phyloP scores from a whole-genome alignment of 2,113 vertebrate species.

The Chlamydotis undulata region DNA sequence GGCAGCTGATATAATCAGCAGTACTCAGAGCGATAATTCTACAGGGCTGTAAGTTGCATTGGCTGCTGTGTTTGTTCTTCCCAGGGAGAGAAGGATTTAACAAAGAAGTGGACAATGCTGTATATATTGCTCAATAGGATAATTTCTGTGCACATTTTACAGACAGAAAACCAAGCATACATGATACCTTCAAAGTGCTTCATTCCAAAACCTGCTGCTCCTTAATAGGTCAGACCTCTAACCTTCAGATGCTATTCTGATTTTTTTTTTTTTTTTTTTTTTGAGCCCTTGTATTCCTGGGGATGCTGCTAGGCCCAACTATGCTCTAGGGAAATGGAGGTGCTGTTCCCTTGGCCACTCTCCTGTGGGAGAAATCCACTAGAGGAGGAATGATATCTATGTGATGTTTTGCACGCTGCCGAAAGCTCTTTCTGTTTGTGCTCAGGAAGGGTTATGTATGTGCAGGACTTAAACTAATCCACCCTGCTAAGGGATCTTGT shows the following conservation, averaged over 20 bases:
- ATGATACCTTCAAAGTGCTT: not conserved
- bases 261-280: too few relatives aligned
- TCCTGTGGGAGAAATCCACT: not conserved
- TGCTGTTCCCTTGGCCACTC: not conserved
- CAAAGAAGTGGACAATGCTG: constrained; percentile 25
- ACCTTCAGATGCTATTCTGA: not conserved
- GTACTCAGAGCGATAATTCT: not conserved
- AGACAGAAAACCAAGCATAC: not conserved
- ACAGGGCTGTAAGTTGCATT: not conserved
- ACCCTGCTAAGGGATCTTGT: not conserved
- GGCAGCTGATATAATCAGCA: constrained; percentile 33
- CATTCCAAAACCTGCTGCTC: constrained; percentile 30
- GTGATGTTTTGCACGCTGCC: not conserved
- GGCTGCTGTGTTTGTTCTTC: constrained; percentile 69
- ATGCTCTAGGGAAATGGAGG: not conserved
- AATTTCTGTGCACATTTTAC: constrained; percentile 20
- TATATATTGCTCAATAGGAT: constrained; percentile 51
- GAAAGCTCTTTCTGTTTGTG: not conserved
- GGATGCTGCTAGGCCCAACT: not conserved
- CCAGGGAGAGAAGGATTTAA: constrained; percentile 44
- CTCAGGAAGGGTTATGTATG: not conserved
- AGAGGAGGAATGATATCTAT: not conserved
- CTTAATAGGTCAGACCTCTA: not conserved
- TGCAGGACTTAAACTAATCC: not conserved
- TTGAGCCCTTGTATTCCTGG: not conserved